Evolutionary conservation across 2,113 vertebrate species (phyloP), one percentile per base, ranked within the genome.

Genomic region (Sphyrna mokarran): DNA sequence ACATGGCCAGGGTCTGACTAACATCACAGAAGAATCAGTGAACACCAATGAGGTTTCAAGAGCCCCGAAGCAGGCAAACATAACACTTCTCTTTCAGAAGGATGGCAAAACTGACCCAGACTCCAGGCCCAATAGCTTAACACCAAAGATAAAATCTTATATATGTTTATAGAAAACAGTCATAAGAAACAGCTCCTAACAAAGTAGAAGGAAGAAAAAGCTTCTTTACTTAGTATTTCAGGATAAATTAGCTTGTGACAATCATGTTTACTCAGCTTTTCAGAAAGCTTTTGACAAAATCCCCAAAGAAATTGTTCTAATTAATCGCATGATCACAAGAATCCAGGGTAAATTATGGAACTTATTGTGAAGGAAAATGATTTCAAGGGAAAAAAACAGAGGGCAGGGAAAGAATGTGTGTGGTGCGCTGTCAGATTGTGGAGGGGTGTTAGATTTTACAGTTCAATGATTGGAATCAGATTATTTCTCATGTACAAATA

Each of bases 1-100:
- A 95, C 94, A 18, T 70, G 94, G 68, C 29, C 94, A 43, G 94
- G 9, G 29, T 69, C 94, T 95, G 94, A 29, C 61, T 37, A 93
- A 91, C 87, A 91, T 29, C 58, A 91, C 29, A 63, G 87, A 58
- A 61, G 26, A 93, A 93, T n/a, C 61, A 93, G 89, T 37, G 63
- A 66, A 93, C 0, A n/a, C 7, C 7, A 68, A 14, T 63, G 63
- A 93, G 61, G 89, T 93, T 37, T 8, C 13, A 93, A 93, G 33
- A 93, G 61, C 61, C 61, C 33, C n/a, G n/a, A 93, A 37, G 1
- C 61, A 95, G 48, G 87, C 40, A 86, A 86, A 90, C 69, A 14
- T 29, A 72, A 11, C 40, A 95, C 43, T 10, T 70, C n/a, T 18
- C 37, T 66, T 68, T 37, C 9, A 54, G 20, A 87, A 87, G 23